Evolutionary conservation across 2,888 invertebrate species (phyloP).

Genomic region (Agriopis marginaria): DNA sequence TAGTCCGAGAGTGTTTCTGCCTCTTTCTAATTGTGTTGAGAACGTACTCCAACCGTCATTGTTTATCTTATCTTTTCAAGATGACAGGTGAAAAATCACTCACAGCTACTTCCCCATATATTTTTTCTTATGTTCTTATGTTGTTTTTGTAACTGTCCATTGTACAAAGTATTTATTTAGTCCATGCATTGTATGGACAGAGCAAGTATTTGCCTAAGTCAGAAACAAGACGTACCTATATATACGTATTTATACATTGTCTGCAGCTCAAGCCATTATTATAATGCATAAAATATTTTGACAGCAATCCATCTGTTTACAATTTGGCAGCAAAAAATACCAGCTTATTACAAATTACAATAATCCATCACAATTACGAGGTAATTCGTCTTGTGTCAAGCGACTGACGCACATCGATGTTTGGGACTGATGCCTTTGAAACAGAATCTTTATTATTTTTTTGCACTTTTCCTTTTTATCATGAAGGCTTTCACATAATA

Average conservation of each 20-base stretch:
- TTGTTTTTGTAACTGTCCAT: too few species aligned
- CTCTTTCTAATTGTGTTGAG: too few species aligned
- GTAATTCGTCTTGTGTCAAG: constrained; percentile 32
- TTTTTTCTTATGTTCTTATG: too few species aligned
- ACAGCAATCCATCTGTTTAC: constrained; percentile 12
- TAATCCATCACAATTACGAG: constrained; percentile 34
- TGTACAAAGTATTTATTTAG: too few species aligned
- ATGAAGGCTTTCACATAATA: not conserved
- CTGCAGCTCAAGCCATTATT: not conserved
- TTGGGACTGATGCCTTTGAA: constrained; percentile 22
- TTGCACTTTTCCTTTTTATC: constrained; percentile 7
- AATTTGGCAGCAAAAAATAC: constrained; percentile 14
- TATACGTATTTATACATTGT: not conserved
- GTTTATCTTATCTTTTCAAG: too few species aligned
- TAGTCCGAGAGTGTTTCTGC: too few species aligned
- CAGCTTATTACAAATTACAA: constrained; percentile 18
- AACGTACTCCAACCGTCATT: too few species aligned
- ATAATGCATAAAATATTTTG: constrained; percentile 5
- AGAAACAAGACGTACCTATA: not conserved
- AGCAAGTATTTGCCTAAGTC: not conserved
- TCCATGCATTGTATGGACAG: too few species aligned
- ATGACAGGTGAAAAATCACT: too few species aligned
- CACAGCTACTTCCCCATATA: too few species aligned
- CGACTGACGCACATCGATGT: constrained; percentile 20
- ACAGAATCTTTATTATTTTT: constrained; percentile 27